Conservation (phyloP, 1,140 invertebrate species). For the Chelonus insularis region DNA sequence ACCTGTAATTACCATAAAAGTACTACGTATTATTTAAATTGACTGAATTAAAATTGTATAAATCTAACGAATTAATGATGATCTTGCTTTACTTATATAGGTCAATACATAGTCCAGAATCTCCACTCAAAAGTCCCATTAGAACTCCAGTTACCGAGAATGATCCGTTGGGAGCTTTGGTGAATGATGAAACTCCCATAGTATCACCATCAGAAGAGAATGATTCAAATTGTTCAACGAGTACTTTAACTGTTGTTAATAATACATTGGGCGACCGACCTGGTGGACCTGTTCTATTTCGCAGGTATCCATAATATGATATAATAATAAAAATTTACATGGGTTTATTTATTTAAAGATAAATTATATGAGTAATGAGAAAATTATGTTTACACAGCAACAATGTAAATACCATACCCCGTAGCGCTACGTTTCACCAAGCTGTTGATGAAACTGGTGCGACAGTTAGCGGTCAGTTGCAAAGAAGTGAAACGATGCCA, state of each 20-base stretch:
- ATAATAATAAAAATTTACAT: too few relatives aligned
- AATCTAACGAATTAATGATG: too few relatives aligned
- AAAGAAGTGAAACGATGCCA: slow-evolving; percentile 82
- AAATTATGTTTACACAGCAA: too few relatives aligned
- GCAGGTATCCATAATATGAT: slow-evolving; percentile 39
- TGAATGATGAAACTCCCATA: slow-evolving; percentile 60
- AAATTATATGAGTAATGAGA: too few relatives aligned
- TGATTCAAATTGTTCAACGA: slow-evolving; percentile 58
- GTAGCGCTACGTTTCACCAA: slow-evolving; percentile 57
- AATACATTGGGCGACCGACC: slow-evolving; percentile 52
- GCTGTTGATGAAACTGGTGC: slow-evolving; percentile 46
- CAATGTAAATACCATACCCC: slow-evolving; percentile 43
- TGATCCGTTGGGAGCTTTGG: slow-evolving; percentile 85
- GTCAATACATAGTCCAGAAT: slow-evolving; percentile 58
- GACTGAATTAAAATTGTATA: too few relatives aligned
- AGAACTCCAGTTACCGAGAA: slow-evolving; percentile 85
- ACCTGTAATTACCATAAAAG: too few relatives aligned
- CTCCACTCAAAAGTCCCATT: slow-evolving; percentile 62
- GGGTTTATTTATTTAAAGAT: too few relatives aligned
- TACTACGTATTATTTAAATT: too few relatives aligned
- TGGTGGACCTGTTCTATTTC: slow-evolving; percentile 57
- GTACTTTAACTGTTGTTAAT: slow-evolving; percentile 55
- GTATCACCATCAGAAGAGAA: slow-evolving; percentile 58
- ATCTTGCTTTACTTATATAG: slow-evolving; percentile 48
- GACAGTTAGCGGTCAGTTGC: slow-evolving; percentile 58